phyloP scores from a whole-genome alignment of 2,113 vertebrate genomes.

The Albula goreensis region DNA sequence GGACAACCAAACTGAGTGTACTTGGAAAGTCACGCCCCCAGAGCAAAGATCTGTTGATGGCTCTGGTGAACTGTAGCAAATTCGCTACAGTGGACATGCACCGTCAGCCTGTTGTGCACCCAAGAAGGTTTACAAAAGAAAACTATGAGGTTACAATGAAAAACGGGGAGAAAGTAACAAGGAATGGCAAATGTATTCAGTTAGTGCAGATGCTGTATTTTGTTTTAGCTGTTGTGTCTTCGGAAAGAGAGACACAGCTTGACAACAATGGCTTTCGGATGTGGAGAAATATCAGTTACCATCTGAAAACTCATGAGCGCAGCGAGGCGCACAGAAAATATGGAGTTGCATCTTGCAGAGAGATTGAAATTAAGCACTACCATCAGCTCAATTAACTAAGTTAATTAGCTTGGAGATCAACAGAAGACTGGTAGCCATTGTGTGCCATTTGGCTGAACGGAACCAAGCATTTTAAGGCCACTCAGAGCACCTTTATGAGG shows the following conservation, averaged over 20 bases:
- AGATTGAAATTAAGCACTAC: conserved; percentile 7
- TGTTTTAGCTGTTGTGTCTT: no score
- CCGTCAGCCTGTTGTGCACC: neutral
- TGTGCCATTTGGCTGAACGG: conserved; percentile 21
- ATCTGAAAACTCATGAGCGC: neutral
- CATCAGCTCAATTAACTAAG: conserved; percentile 1
- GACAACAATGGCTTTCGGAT: conserved; percentile 13
- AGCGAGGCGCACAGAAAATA: conserved; percentile 16
- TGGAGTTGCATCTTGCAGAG: neutral
- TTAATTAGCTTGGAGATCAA: neutral
- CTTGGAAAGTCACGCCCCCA: no score
- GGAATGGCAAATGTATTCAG: neutral
- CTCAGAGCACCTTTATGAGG: conserved; percentile 11
- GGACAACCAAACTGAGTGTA: no score
- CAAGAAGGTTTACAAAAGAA: conserved; percentile 1
- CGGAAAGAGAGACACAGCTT: neutral
- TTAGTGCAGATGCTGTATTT: neutral
- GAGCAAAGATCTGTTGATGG: no score
- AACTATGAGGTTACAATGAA: neutral
- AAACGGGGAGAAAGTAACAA: neutral
- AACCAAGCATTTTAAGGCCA: conserved; percentile 23
- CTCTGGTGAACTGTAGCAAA: no score
- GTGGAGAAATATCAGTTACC: conserved; percentile 6
- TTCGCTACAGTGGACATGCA: neutral
- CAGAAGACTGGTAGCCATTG: conserved; percentile 15